Evolutionary conservation across 1,140 invertebrate species (phyloP), one percentile per base, ranked within the genome.

Genomic region (Gonatopus flavifemur): DNA sequence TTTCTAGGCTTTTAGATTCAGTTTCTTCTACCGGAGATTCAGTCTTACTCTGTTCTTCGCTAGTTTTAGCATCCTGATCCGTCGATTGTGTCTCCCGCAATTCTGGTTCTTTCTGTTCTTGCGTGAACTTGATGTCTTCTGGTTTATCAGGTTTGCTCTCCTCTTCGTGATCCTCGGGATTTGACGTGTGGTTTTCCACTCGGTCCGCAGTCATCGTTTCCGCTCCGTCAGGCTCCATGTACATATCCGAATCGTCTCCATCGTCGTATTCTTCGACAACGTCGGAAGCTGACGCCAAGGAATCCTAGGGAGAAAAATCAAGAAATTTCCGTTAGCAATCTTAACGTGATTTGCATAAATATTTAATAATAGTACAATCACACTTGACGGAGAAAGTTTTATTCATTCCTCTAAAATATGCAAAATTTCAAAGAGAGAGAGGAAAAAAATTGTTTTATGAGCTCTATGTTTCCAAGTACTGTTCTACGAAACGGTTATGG

Each of bases 181-280:
- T n/a, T n/a, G n/a, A n/a, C n/a, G n/a, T n/a, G n/a, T n/a, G 39
- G 31, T 36, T 20, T 45, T 49, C 33, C 33, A 39, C 9, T 52
- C 42, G n/a, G 40, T 57, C 9, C 47, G 59, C 2, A 19, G 31
- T 22, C 57, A 22, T 24, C 15, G 51, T 62, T 18, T 67, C 70
- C 0, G 66, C 52, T 5, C 55, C 63, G 16, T 77, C 76, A 0
- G 75, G 70, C 37, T 78, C 76, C 76, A 77, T 78, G 25, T 70
- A 78, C 68, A 77, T 77, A 45, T 77, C 76, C 0, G 74, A 75
- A 38, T 79, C 76, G 43, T 78, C 74, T 2, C 55, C 52, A 39
- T 70, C 66, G 6, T 74, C 70, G 47, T 76, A 77, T 7, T 76
- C 75, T 1, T 66, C 63, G 16, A 53, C 59, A 0, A 46, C 39